phyloP scores from a whole-genome alignment of 2,888 invertebrate genomes.

The Drosophila neotestacea region DNA sequence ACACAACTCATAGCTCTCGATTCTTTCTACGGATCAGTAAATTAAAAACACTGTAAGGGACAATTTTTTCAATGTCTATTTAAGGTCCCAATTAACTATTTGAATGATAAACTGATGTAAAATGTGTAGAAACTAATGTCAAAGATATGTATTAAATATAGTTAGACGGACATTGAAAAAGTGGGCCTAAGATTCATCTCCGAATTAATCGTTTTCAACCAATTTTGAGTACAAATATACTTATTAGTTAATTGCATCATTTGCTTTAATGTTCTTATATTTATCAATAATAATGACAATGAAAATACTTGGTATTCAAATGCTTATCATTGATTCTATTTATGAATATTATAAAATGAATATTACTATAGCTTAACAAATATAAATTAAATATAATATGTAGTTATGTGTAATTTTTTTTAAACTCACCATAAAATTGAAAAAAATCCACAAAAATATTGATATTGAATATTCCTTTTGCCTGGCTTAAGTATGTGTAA shows the following conservation, averaged over 20 bases:
- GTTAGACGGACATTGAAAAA: too few species aligned
- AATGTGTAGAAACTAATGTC: too few species aligned
- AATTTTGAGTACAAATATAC: background rate
- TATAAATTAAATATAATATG: background rate
- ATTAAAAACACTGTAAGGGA: too few species aligned
- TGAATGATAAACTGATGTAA: too few species aligned
- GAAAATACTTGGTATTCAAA: background rate
- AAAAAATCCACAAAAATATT: conserved; percentile 34
- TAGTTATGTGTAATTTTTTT: background rate
- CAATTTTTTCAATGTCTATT: too few species aligned
- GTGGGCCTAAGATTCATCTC: too few species aligned
- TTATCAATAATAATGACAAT: background rate
- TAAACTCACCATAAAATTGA: conserved; percentile 62
- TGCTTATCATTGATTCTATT: background rate
- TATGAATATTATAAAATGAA: background rate
- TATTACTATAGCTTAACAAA: background rate
- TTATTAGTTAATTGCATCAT: background rate
- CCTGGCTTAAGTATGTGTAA: conserved; percentile 10
- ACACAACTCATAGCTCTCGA: too few species aligned
- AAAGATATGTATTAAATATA: too few species aligned
- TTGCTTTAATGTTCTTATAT: background rate
- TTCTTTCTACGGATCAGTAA: too few species aligned
- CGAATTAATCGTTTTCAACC: background rate
- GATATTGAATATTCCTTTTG: conserved; percentile 14
- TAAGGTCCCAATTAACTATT: too few species aligned